phyloP scores from a whole-genome alignment of 2,113 vertebrate genomes.

The Talpa occidentalis region DNA sequence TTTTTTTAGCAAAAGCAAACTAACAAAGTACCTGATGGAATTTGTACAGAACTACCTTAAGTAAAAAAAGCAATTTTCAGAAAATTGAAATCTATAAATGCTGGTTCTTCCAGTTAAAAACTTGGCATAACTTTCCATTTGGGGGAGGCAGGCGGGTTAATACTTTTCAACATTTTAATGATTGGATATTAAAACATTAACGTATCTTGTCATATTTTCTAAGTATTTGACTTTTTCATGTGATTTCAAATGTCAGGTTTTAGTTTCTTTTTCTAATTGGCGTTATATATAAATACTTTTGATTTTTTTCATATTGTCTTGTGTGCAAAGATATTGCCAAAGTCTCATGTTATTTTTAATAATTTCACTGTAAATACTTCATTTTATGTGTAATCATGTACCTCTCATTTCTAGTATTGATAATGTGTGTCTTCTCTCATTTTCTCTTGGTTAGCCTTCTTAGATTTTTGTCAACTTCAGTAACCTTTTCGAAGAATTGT shows the following conservation, averaged over 20 bases:
- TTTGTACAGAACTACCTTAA: neutral
- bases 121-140: neutral
- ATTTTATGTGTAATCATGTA: neutral
- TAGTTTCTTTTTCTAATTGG: conserved; percentile 25
- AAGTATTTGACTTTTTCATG: neutral
- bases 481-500: neutral
- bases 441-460: neutral
- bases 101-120: neutral
- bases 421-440: neutral
- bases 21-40: neutral
- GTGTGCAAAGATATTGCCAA: neutral
- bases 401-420: neutral
- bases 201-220: neutral
- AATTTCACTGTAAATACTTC: neutral
- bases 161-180: neutral
- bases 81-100: neutral
- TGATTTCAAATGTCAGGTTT: neutral
- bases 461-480: neutral
- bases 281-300: neutral
- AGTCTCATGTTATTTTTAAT: neutral
- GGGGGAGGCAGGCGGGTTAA: neutral
- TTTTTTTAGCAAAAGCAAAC: too few species aligned
- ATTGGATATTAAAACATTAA: neutral
- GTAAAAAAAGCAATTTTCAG: neutral
- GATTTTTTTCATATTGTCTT: neutral